phyloP scores from a whole-genome alignment of 2,797 vertebrate genomes.

The Fundulus diaphanus region DNA sequence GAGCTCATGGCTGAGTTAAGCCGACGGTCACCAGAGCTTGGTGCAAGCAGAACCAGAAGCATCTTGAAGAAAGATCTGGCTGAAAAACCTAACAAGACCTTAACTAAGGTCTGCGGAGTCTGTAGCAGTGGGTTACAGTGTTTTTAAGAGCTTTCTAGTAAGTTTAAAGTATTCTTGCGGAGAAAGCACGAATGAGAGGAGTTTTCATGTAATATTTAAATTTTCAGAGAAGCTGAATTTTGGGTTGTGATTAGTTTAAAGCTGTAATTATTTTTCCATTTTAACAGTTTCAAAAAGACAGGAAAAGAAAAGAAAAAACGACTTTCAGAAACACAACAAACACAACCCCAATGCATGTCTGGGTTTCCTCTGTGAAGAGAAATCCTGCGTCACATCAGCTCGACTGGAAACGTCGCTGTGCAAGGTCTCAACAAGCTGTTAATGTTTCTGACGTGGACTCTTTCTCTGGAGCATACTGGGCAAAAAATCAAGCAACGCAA shows the following conservation, averaged over 20 bases:
- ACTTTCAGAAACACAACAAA: constrained; percentile 35
- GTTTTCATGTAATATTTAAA: not conserved
- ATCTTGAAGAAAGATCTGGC: not conserved
- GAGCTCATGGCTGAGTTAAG: too few relatives aligned
- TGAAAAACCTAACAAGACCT: not conserved
- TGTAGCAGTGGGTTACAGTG: not conserved
- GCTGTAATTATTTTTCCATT: not conserved
- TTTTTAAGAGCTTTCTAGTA: too few relatives aligned
- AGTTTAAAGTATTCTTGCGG: not conserved
- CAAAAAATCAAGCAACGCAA: constrained; percentile 54
- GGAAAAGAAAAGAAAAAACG: constrained; percentile 38
- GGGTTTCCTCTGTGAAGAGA: constrained; percentile 72
- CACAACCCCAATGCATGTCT: constrained; percentile 48
- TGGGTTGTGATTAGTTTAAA: not conserved
- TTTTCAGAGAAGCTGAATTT: not conserved
- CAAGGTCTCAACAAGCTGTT: constrained; percentile 64
- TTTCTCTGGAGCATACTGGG: constrained; percentile 53
- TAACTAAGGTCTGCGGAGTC: not conserved
- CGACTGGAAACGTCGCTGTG: constrained; percentile 64
- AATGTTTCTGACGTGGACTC: constrained; percentile 62
- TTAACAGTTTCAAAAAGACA: not conserved
- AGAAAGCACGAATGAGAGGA: not conserved
- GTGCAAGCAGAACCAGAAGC: too few relatives aligned
- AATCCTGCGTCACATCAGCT: constrained; percentile 60
- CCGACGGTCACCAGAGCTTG: too few relatives aligned